A percentile compares a stretch with the other conserved stretches of the same genome.
Evolutionary conservation across 2,888 invertebrate species (phyloP).

Genomic region (Callinectes sapidus): DNA sequence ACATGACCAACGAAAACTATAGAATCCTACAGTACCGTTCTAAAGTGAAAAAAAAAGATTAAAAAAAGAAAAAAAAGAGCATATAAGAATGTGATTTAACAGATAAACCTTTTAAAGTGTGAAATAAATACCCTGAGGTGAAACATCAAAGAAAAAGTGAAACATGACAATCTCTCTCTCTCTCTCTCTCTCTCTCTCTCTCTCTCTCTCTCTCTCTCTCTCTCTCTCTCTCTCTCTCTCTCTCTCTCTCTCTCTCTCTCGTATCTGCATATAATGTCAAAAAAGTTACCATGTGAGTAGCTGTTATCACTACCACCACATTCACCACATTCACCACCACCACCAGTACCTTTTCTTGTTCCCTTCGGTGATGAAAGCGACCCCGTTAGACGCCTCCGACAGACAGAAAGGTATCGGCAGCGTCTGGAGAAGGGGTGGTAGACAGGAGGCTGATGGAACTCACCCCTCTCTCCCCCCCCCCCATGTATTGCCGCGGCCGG

Average conservation of each 20-base stretch:
- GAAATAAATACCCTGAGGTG: no score
- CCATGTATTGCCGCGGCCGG: background rate
- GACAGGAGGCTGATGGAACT: background rate
- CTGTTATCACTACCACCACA: background rate
- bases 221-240: constrained; percentile 43
- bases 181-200: constrained; percentile 39
- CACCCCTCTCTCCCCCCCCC: no score
- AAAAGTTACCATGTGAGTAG: background rate
- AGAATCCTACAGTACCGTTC: background rate
- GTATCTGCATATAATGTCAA: background rate
- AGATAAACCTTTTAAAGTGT: no score
- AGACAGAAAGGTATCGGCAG: background rate
- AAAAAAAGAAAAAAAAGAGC: no score
- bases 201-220: constrained; percentile 40
- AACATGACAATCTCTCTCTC: background rate
- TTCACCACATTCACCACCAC: no score
- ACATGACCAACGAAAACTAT: no score
- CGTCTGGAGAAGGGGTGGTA: background rate
- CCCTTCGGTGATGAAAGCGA: background rate
- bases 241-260: constrained; percentile 13
- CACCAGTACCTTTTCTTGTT: background rate
- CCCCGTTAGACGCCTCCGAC: background rate
- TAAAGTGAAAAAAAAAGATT: no score
- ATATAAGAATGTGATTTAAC: no score
- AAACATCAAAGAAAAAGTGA: no score